Evolutionary conservation across 2,113 vertebrate genomes (phyloP), one percentile per base, ranked within the genome.

Genomic region (Hippocampus mohnikei): DNA sequence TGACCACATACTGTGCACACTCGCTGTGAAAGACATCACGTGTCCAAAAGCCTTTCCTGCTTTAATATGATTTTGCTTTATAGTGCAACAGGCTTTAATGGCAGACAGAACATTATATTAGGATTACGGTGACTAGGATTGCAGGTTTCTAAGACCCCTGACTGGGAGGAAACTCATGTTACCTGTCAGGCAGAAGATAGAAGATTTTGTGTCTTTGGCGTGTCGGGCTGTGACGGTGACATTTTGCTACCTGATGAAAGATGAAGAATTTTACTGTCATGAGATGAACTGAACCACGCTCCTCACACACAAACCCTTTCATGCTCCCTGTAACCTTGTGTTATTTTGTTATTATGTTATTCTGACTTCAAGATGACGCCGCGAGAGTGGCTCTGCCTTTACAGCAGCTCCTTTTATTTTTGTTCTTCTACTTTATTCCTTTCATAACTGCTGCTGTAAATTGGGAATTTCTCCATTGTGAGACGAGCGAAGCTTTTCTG

Each of bases 11-110:
- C 87, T 85, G 87, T 52, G 86, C 46, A 50, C 52, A 76, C 85
- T 84, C 70, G 64, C 82, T 77, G 77, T 82, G 75, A 81, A 85
- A 73, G 80, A 87, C 8, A 73, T 77, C 70, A 79, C 78, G 75
- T 71, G 85, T 85, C 85, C 73, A 71, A 84, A 88, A 83, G 69
- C 69, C 67, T 70, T 75, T 66, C 63, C 74, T 85, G 77, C 79
- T 79, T 85, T 81, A 87, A 37, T 87, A 73, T 84, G 76, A 79
- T 85, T 85, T 37, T 80, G 58, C 81, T 83, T 90, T 76, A 44
- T 66, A 81, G 73, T 74, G 75, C 81, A 85, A 85, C 75, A 79
- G 78, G 78, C 81, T 74, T 84, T 85, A 71, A 78, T 59, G 68
- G 73, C 37, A 46, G 64, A 70, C 42, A 41, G 74, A 72, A 72